Conservation (phyloP, 2,888 invertebrate species). For the Tryphoninae sp. region DNA sequence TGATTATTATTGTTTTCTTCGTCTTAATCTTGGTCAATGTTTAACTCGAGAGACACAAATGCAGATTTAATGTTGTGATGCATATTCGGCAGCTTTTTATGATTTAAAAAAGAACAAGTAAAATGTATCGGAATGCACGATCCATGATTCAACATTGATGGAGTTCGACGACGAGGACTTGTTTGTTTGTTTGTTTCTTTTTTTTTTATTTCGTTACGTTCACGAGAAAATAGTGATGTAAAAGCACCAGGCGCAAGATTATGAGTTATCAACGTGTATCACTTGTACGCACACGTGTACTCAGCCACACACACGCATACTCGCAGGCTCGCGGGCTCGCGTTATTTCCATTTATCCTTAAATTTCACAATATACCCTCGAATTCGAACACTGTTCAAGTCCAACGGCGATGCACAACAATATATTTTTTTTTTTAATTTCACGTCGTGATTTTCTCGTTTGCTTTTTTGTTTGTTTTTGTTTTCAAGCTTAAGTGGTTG, state of each 20-base stretch:
- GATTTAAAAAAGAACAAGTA: neutral
- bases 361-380: constrained; percentile 29
- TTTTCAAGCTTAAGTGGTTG: constrained; percentile 69
- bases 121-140: no score
- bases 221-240: constrained; percentile 51
- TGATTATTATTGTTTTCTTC: constrained; percentile 17
- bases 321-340: constrained; percentile 37
- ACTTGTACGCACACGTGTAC: constrained; percentile 40
- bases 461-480: constrained; percentile 35
- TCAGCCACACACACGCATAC: constrained; percentile 28
- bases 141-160: neutral
- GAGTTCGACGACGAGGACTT: constrained; percentile 26
- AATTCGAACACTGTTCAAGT: constrained; percentile 49
- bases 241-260: constrained; percentile 54
- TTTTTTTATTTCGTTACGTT: constrained; percentile 22
- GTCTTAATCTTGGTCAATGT: neutral
- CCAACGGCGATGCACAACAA: constrained; percentile 58
- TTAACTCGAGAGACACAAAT: neutral
- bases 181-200: neutral
- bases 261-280: neutral
- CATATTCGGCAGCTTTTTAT: constrained; percentile 12
- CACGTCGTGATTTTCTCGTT: constrained; percentile 42
- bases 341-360: constrained; percentile 17
- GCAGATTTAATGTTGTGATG: neutral
- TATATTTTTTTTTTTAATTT: constrained; percentile 41